Evolutionary conservation across 2,888 invertebrate species (phyloP), one percentile per base, ranked within the genome.

Genomic region (Scrobipalpa costella): DNA sequence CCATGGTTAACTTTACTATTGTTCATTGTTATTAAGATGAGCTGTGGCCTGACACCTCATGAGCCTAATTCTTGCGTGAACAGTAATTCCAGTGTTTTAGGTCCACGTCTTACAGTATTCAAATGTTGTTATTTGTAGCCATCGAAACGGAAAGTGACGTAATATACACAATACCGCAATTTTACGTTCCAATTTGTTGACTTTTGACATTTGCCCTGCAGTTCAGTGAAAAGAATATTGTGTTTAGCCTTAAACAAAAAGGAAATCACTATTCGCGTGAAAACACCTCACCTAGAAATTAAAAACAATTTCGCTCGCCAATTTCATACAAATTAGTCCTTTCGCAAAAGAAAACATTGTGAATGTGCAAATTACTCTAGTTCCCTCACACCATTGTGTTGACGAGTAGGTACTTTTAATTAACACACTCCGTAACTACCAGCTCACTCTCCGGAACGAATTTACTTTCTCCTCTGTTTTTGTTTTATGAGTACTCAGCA

Each of bases 321-420:
- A 52, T 21, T 52, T 27, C 50, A 52, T 21, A 52, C 50, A 50
- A 50, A 50, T 55, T 8, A 49, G 7, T 15, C 8, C 21, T 49
- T 49, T 49, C 49, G 19, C 21, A 55, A 11, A 33, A n/a, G 33
- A 33, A 52, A 19, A 52, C 7, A 19, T 52, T 52, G 44, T 44
- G 44, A 44, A 52, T 27, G 55, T 55, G 55, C 27, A 34, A 55
- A 55, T 55, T 27, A 17, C 11, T 27, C 55, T n/a, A 55, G 55
- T 55, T 27, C 55, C 55, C 34, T 55, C 55, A 27, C 15, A 33
- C 27, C 34, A 55, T 55, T 55, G 55, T 55, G 50, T 55, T 34
- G 34, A 55, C n/a, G 52, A 52, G 52, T 33, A 52, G 36, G 13
- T 27, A 17, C 27, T 27, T 52, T 11, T 57, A 57, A 57, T 57